Base-by-base conservation (phyloP, 1,140 invertebrate genomes). In the Yoshiicerus persimilis region DNA sequence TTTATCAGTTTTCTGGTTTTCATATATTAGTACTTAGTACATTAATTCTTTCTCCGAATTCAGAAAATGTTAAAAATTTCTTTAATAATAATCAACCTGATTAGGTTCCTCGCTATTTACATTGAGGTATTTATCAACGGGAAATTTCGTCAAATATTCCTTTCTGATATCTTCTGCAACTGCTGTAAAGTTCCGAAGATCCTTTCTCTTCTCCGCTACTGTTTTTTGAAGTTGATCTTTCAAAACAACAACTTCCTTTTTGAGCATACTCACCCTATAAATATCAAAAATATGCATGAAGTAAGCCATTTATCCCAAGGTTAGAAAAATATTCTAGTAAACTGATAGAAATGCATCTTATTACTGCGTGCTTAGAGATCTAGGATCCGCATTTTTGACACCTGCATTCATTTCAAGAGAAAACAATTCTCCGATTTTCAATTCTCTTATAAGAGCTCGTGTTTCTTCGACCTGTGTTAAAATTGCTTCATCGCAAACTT, bases 401-500 rank as follows among this genome's bases (percentile, higher is more conserved):
- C 20, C 23, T 36, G 70, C 41, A 84, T 84, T 88, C 88, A 80
- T 85, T 38, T 89, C 77, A 0, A 86, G 34, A 30, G 75, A 47
- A 86, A 47, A 88, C 4, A 89, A 38, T 36, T 89, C 88, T 39
- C 90, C 90, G 34, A 87, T 86, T 77, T 88, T 88, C 16, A 90
- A 47, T 41, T 90, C 90, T 84, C 90, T 41, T 9, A 85, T 83
- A 25, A 90, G 64, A 0, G 88, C 86, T 38, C 86, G 6, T n/a
- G 89, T 83, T 36, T 88, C 66, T 86, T 90, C 90, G 4, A 90
- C 88, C 36, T 89, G 75, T 20, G 64, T 47, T n/a, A 90, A 66
- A 75, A 89, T 56, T 20, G 11, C 70, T 41, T 87, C 87, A 62
- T 87, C 56, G 10, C 86, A 88, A 8, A 90, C 41, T 32, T 90